Evolutionary conservation across 2,113 vertebrate species (phyloP).

Genomic region (Rhinolophus sinicus): DNA sequence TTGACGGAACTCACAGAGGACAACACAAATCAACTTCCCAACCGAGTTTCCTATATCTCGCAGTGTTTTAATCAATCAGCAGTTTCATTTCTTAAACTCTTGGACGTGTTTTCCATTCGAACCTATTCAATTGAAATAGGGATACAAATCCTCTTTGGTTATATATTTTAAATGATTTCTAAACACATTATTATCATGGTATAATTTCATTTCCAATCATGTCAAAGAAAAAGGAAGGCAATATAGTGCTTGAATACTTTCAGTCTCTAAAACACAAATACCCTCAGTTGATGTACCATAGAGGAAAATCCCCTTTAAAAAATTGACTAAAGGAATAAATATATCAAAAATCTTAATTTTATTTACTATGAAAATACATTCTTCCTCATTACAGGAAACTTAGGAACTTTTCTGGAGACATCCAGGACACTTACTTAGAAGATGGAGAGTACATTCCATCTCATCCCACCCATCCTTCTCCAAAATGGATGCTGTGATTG

Average conservation of each 20-base stretch:
- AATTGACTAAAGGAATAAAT: not conserved
- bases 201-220: constrained; percentile 25
- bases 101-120: not conserved
- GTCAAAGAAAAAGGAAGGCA: not conserved
- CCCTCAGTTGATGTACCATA: not conserved
- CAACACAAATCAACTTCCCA: not conserved
- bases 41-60: not conserved
- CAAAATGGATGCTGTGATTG: not conserved
- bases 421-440: not conserved
- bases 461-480: not conserved
- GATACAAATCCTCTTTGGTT: not conserved
- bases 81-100: not conserved
- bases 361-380: not conserved
- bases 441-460: not conserved
- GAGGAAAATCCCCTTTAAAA: not conserved
- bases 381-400: not conserved
- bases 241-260: not conserved
- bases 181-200: constrained; percentile 21
- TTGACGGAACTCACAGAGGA: not conserved
- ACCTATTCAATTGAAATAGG: not conserved
- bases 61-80: not conserved
- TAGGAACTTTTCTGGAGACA: not conserved
- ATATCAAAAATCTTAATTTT: not conserved
- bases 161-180: constrained; percentile 23
- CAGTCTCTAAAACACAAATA: not conserved